Conservation (phyloP, 2,797 vertebrate genomes). For the Prionace glauca region DNA sequence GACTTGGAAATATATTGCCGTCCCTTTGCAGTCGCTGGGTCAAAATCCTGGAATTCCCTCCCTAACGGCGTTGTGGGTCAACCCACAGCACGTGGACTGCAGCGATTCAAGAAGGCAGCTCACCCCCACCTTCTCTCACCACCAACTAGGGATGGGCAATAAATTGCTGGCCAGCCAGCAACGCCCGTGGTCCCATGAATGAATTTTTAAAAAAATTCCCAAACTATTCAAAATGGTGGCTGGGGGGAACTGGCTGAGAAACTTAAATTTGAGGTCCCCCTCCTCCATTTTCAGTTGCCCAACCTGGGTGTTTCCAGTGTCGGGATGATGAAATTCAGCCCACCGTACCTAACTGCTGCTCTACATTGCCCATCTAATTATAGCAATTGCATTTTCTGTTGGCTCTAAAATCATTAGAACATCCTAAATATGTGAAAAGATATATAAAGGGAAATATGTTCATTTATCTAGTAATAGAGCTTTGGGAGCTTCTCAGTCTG, state of each 20-base stretch:
- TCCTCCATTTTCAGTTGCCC: background rate
- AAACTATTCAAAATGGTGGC: background rate
- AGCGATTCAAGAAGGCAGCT: too few relatives aligned
- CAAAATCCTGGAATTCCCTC: too few relatives aligned
- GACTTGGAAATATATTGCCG: too few relatives aligned
- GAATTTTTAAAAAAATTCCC: too few relatives aligned
- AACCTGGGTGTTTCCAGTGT: background rate
- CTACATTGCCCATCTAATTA: background rate
- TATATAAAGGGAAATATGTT: background rate
- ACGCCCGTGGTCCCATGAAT: too few relatives aligned
- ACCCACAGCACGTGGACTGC: too few relatives aligned
- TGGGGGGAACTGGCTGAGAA: background rate
- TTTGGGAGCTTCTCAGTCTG: background rate
- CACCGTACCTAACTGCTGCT: background rate
- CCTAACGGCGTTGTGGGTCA: too few relatives aligned
- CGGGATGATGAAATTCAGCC: too few relatives aligned
- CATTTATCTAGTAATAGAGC: background rate
- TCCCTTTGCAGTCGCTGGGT: too few relatives aligned
- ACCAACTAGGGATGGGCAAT: too few relatives aligned
- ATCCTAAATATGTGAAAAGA: background rate
- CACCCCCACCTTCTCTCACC: too few relatives aligned
- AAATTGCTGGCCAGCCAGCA: too few relatives aligned
- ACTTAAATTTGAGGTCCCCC: background rate
- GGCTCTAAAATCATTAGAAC: background rate
- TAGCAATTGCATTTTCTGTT: background rate